These are phyloP conservation scores for Penaeus japonicus DNA, from an alignment of 1,140 invertebrate genomes.

Conservation along the genomic window DNA sequence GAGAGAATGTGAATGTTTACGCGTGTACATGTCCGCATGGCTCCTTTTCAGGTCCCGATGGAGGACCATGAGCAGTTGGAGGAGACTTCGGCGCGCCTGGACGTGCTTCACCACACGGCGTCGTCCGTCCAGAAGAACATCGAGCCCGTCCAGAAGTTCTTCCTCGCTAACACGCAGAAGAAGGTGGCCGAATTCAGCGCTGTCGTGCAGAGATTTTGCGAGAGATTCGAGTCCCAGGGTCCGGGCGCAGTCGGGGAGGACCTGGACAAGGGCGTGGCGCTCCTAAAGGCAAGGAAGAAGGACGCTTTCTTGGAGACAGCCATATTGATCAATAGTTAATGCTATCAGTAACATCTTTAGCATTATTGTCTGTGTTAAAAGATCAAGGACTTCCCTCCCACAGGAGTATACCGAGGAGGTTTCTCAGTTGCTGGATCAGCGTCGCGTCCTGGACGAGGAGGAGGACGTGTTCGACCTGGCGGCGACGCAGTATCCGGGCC, in stretches of 20 bases:
- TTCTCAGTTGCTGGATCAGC: conserved; percentile 3
- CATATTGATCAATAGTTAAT: too few species aligned
- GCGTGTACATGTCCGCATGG: too few species aligned
- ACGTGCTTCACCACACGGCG: conserved; percentile 41
- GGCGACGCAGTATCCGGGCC: conserved; percentile 43
- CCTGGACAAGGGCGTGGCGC: conserved; percentile 37
- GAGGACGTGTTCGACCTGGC: conserved; percentile 54
- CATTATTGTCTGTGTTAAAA: too few species aligned
- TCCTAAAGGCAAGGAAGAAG: conserved; percentile 16
- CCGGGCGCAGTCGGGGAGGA: conserved; percentile 44
- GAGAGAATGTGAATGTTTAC: too few species aligned
- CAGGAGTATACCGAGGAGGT: conserved; percentile 34
- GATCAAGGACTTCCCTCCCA: too few species aligned
- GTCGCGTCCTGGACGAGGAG: conserved; percentile 41
- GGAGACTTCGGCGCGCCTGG: conserved; percentile 26
- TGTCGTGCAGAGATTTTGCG: conserved; percentile 16
- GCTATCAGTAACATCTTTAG: too few species aligned
- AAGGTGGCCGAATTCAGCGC: conserved; percentile 30
- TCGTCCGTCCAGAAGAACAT: conserved; percentile 21
- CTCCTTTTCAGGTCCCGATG: conserved; percentile 4
- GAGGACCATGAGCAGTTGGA: conserved; percentile 25
- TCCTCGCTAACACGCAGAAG: conserved; percentile 28
- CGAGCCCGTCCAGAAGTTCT: conserved; percentile 24
- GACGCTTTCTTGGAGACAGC: too few species aligned
- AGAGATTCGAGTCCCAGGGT: conserved; percentile 29